phyloP scores from a whole-genome alignment of 2,888 invertebrate genomes.

The Parelbella ahira region DNA sequence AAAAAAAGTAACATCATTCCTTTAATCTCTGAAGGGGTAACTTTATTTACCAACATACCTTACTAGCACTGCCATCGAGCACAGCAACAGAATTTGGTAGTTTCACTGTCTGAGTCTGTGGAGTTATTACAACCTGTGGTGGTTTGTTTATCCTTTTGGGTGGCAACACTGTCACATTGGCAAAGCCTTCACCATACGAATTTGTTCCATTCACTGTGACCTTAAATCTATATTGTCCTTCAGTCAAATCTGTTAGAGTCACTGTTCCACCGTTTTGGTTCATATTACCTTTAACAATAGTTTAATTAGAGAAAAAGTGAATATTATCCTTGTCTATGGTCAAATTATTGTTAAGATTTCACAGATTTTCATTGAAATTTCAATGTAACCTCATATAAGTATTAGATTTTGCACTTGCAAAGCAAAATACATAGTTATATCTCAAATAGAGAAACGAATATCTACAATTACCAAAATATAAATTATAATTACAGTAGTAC shows the following conservation, averaged over 20 bases:
- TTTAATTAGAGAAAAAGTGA: no score
- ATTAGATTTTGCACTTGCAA: no score
- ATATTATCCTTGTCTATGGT: no score
- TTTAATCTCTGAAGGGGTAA: no score
- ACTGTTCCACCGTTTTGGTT: slow-evolving; percentile 92
- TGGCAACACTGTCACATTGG: slow-evolving; percentile 94
- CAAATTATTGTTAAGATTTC: no score
- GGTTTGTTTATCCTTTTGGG: slow-evolving; percentile 90
- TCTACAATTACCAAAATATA: no score
- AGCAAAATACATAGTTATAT: no score
- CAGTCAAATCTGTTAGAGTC: slow-evolving; percentile 89
- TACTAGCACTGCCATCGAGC: slow-evolving; percentile 90
- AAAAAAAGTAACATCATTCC: no score
- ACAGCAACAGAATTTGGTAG: slow-evolving; percentile 94
- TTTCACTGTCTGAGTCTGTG: slow-evolving; percentile 91
- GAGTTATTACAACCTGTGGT: slow-evolving; percentile 92
- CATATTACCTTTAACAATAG: slow-evolving; percentile 83
- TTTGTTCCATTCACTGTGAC: slow-evolving; percentile 88
- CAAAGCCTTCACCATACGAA: slow-evolving; percentile 89
- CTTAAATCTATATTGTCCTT: slow-evolving; percentile 94
- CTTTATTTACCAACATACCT: slow-evolving; percentile 45
- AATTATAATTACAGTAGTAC: no score
- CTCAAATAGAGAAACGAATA: no score
- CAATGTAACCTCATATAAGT: no score
- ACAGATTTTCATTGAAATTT: no score